Conservation (phyloP, 2,888 invertebrate genomes). For the Thera britannica region DNA sequence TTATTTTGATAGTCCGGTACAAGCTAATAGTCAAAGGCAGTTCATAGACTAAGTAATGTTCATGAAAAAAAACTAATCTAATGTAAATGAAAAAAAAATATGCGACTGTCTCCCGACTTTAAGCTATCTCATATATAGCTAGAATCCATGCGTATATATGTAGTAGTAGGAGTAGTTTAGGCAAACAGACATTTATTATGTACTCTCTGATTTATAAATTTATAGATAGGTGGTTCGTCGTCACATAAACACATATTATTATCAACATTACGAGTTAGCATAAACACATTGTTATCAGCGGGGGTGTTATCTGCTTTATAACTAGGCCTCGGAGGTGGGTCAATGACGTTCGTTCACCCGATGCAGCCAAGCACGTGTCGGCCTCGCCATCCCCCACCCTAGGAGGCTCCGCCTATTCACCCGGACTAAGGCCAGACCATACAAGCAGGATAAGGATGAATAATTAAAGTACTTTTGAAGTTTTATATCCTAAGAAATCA, state of each 20-base stretch:
- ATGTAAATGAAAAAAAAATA: no score
- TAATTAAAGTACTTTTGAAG: neutral
- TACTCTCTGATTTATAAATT: no score
- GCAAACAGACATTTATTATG: neutral
- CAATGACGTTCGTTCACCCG: conserved; percentile 83
- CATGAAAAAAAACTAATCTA: no score
- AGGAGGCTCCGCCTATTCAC: conserved; percentile 25
- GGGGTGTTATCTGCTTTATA: conserved; percentile 77
- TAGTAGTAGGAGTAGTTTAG: neutral
- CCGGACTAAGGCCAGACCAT: conserved; percentile 12
- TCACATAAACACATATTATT: neutral
- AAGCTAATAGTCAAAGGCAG: no score
- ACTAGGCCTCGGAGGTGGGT: conserved; percentile 79
- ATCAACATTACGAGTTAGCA: conserved; percentile 40
- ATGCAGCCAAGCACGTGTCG: conserved; percentile 77
- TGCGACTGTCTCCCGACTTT: neutral
- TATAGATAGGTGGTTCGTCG: neutral
- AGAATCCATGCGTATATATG: neutral
- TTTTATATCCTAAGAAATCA: neutral
- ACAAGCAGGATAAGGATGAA: conserved; percentile 1
- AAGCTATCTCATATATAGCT: neutral
- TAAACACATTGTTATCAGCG: conserved; percentile 59
- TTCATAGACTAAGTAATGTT: no score
- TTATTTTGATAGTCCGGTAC: no score
- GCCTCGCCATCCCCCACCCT: conserved; percentile 59